These are phyloP conservation scores for Ceyx melanurus DNA, from an alignment of 2,113 vertebrate species.

Conservation along the genomic window DNA sequence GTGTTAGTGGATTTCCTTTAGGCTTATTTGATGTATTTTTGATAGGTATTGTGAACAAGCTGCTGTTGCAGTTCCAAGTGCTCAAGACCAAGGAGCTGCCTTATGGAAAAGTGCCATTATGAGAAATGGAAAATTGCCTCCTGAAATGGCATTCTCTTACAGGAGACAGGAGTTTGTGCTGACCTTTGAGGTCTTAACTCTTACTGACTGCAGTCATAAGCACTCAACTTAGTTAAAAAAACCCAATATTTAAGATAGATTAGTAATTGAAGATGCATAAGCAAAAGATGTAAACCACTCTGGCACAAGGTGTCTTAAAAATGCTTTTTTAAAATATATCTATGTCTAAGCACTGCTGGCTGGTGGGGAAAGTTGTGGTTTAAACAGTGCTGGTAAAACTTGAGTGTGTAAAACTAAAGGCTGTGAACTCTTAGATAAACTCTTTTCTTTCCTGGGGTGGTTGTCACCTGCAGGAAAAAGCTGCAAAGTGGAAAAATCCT, in stretches of 20 bases:
- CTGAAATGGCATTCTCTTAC: background rate
- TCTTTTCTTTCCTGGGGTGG: background rate
- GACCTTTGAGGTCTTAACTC: background rate
- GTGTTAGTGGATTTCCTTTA: background rate
- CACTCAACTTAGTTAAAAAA: background rate
- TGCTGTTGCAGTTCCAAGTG: background rate
- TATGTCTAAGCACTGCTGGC: background rate
- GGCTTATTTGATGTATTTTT: background rate
- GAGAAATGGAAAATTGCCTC: background rate
- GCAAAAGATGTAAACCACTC: background rate
- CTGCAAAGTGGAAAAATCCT: conserved; percentile 98
- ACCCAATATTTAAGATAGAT: background rate
- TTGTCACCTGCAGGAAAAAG: conserved; percentile 87
- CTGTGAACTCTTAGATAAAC: background rate
- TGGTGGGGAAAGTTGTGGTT: background rate
- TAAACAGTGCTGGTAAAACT: background rate
- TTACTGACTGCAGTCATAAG: background rate
- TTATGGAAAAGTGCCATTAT: background rate
- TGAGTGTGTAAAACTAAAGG: background rate
- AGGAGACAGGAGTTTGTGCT: background rate
- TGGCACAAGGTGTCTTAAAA: background rate
- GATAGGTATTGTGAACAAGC: background rate
- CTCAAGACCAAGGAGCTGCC: background rate
- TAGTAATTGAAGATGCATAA: background rate
- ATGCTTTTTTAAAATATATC: too few relatives aligned